These are phyloP conservation scores for Amphipoea lucens DNA, from an alignment of 2,888 invertebrate species.

Conservation along the genomic window DNA sequence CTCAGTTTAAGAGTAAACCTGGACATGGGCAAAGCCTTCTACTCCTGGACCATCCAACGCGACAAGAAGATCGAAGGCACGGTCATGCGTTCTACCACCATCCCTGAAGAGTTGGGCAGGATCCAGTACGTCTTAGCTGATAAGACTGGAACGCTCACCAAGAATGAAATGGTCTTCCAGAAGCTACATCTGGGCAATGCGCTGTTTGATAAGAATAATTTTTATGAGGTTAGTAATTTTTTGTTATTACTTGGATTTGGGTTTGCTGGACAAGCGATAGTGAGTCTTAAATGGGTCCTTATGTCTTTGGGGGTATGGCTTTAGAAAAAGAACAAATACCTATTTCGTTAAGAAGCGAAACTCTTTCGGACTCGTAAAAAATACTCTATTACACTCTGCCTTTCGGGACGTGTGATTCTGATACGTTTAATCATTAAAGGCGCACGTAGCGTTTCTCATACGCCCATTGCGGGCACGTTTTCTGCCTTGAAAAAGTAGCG, in stretches of 20 bases:
- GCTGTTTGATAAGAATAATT: constrained; percentile 96
- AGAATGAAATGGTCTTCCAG: constrained; percentile 99
- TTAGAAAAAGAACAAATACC: too few species aligned
- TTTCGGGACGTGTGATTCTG: too few species aligned
- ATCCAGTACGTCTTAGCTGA: constrained; percentile 99
- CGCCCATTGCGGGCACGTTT: too few species aligned
- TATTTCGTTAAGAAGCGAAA: too few species aligned
- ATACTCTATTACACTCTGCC: too few species aligned
- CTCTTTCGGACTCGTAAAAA: too few species aligned
- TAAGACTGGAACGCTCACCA: constrained; percentile 99
- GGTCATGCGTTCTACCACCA: constrained; percentile 98
- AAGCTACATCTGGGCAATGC: constrained; percentile 98
- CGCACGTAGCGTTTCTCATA: too few species aligned
- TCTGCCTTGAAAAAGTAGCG: too few species aligned
- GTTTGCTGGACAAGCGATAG: too few species aligned
- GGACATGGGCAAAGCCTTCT: constrained; percentile 99
- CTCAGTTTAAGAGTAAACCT: constrained; percentile 98
- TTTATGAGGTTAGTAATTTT: constrained; percentile 92
- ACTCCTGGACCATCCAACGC: constrained; percentile 98
- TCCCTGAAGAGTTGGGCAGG: constrained; percentile 99
- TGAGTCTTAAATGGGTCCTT: too few species aligned
- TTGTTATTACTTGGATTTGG: background rate
- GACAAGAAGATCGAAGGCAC: constrained; percentile 98
- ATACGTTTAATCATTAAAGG: too few species aligned
- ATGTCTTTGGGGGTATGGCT: too few species aligned